phyloP scores from a whole-genome alignment of 2,888 invertebrate genomes.

The Caenorhabditis sp. region DNA sequence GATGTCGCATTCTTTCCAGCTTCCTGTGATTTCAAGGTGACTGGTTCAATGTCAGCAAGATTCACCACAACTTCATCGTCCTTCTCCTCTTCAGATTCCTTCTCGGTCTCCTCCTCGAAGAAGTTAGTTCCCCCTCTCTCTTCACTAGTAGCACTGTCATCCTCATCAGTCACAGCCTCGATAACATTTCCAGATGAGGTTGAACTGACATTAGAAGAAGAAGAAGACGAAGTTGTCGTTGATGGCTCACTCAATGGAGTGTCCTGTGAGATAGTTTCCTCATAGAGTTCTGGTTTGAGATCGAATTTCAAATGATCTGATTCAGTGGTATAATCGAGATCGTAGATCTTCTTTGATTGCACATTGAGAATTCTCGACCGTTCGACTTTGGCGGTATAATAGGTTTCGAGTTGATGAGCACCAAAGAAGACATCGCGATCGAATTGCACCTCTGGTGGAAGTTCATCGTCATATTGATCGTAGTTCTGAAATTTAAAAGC shows the following conservation, averaged over 20 bases:
- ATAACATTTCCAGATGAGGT: background rate
- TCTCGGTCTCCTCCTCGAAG: slow-evolving; percentile 45
- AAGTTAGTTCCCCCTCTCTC: slow-evolving; percentile 52
- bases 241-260: slow-evolving; percentile 2
- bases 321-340: slow-evolving; percentile 46
- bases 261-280: slow-evolving; percentile 12
- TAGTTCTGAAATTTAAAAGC: slow-evolving; percentile 52
- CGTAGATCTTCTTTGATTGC: slow-evolving; percentile 36
- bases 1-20: slow-evolving; percentile 31
- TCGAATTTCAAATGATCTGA: slow-evolving; percentile 56
- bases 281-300: slow-evolving; percentile 52
- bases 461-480: slow-evolving; percentile 60
- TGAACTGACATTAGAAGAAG: too few species aligned
- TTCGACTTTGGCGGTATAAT: slow-evolving; percentile 52
- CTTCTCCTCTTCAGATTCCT: slow-evolving; percentile 23
- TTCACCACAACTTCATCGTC: slow-evolving; percentile 1
- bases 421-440: slow-evolving; percentile 64
- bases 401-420: slow-evolving; percentile 54
- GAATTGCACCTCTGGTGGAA: slow-evolving; percentile 67
- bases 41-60: slow-evolving; percentile 13
- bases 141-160: slow-evolving; percentile 30
- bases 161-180: background rate
- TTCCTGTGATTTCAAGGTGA: slow-evolving; percentile 37
- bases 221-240: too few species aligned
- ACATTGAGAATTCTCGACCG: slow-evolving; percentile 41